Evolutionary conservation across 2,888 invertebrate species (phyloP), one percentile per base, ranked within the genome.

Genomic region (Nineta flava): DNA sequence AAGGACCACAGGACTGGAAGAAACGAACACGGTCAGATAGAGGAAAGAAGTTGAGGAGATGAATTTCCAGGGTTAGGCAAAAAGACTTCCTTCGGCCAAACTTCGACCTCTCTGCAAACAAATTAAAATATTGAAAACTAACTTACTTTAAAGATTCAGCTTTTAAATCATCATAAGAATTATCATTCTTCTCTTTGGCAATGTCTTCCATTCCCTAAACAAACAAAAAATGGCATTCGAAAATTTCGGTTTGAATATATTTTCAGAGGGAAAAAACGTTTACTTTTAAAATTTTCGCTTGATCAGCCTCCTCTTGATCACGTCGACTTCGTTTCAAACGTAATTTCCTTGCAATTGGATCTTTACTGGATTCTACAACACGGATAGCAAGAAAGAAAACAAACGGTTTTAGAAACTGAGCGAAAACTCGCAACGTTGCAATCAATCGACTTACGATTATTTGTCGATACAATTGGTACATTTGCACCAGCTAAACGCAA

Each of bases 271-370:
- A n/a, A 19, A 19, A 19, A 3, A 19, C 26, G 5, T n/a, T n/a
- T 55, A 63, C 84, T 71, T 88, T 87, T 2, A 93, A 71, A 58
- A 93, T 92, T 68, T 93, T 87, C 0, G 85, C 86, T 66, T 87
- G 85, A 57, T 90, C 88, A 53, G 86, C 91, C 61, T 78, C 84
- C 56, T 81, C 81, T 55, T 87, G 79, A 67, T 87, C 76, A 60
- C 88, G 75, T 26, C 83, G 74, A 0, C 91, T 83, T 54, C 90
- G 77, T 40, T 94, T 76, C 21, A 95, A 67, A 4, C 95, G 79
- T 68, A 95, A 78, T 70, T 95, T 95, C 31, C 97, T 77, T 1
- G 96, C 95, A 57, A 95, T 88, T 2, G 96, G 92, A 71, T 99
- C 97, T 61, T 86, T 87, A 57, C 76, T 76, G 32, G 77, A 74